Evolutionary conservation across 2,113 vertebrate genomes (phyloP).

Genomic region (Hymenochirus boettgeri): DNA sequence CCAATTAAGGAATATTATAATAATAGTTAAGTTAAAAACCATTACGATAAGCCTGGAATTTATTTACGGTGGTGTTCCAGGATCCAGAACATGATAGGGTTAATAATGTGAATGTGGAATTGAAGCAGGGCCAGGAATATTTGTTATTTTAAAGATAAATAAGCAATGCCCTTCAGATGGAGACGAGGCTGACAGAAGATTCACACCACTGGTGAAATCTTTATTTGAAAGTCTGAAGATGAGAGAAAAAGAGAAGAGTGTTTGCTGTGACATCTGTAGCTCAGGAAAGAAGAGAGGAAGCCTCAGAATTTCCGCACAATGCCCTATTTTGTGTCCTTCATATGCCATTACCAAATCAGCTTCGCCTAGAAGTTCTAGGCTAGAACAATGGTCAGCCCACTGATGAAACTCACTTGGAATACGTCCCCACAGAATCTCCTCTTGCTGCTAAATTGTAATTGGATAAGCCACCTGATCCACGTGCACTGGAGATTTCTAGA

Average conservation of each 20-base stretch:
- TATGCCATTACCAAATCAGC: background rate
- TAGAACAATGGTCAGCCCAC: constrained; percentile 7
- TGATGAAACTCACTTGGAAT: constrained; percentile 11
- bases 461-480: too few species aligned
- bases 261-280: constrained; percentile 14
- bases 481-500: too few species aligned
- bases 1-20: too few species aligned
- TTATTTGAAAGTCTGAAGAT: constrained; percentile 27
- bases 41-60: too few species aligned
- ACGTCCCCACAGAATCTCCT: too few species aligned
- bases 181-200: constrained; percentile 2
- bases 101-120: constrained; percentile 8
- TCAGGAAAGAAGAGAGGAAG: background rate
- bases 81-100: constrained; percentile 37
- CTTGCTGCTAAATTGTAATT: too few species aligned
- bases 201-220: constrained; percentile 18
- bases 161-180: too few species aligned
- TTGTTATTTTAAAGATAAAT: too few species aligned
- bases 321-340: constrained; percentile 3
- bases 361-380: too few species aligned
- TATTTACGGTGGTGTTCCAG: too few species aligned
- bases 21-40: too few species aligned
- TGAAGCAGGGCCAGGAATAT: too few species aligned
- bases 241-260: constrained; percentile 6
- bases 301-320: constrained; percentile 11